phyloP scores from a whole-genome alignment of 2,888 invertebrate species.

The Drepana falcataria region DNA sequence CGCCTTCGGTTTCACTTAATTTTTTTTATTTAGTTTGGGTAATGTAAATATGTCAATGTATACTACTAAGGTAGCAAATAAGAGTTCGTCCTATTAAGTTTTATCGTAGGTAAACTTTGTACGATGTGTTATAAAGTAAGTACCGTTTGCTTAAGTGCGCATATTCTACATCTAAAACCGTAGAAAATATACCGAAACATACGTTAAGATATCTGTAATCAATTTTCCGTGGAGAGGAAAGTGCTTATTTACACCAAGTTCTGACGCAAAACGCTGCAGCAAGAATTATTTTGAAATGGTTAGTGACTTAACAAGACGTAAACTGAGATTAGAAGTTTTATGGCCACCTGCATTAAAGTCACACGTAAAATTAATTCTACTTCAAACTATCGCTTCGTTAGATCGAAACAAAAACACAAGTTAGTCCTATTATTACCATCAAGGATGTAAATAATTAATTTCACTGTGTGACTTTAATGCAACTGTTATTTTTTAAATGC shows the following conservation, averaged over 20 bases:
- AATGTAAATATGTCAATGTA: too few species aligned
- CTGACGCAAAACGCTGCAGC: slow-evolving; percentile 29
- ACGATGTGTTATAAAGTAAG: too few species aligned
- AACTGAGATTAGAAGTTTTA: slow-evolving; percentile 52
- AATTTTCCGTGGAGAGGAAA: slow-evolving; percentile 38
- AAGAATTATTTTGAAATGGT: slow-evolving; percentile 66
- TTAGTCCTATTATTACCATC: too few species aligned
- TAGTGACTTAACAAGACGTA: slow-evolving; percentile 63
- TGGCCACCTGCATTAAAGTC: slow-evolving; percentile 16
- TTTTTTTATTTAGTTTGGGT: too few species aligned
- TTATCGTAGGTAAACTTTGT: too few species aligned
- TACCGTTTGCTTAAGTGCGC: background rate
- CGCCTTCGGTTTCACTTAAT: too few species aligned
- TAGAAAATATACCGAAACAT: slow-evolving; percentile 45
- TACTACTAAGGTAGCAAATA: too few species aligned
- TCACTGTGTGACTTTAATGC: too few species aligned
- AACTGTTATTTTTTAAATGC: too few species aligned
- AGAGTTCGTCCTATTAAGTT: too few species aligned
- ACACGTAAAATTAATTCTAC: background rate
- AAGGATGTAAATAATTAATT: too few species aligned
- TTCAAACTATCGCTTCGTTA: background rate
- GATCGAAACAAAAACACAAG: too few species aligned
- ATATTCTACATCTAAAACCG: slow-evolving; percentile 20
- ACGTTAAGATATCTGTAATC: slow-evolving; percentile 43
- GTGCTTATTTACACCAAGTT: slow-evolving; percentile 9